phyloP scores from a whole-genome alignment of 2,113 vertebrate genomes.

The Ctenodactylus gundi region DNA sequence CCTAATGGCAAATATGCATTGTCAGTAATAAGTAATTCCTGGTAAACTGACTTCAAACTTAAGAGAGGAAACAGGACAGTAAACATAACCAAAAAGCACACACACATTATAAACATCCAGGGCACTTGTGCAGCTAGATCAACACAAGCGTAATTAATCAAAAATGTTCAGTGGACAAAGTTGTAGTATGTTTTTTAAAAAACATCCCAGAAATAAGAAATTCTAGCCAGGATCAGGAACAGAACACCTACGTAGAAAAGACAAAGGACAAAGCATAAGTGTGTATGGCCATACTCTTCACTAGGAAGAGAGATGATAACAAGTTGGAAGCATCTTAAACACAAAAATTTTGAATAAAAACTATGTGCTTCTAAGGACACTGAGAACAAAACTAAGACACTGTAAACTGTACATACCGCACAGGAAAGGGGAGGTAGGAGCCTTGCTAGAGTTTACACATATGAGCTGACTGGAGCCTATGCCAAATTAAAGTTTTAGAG shows the following conservation, averaged over 20 bases:
- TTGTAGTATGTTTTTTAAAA: slow-evolving; percentile 10
- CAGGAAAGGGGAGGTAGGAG: neutral
- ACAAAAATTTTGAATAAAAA: neutral
- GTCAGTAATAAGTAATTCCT: slow-evolving; percentile 18
- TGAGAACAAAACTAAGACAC: neutral
- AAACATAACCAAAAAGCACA: neutral
- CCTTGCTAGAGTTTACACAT: neutral
- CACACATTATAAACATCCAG: neutral
- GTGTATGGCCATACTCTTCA: neutral
- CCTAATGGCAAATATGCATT: neutral
- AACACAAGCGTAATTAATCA: slow-evolving; percentile 8
- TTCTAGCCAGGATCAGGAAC: neutral
- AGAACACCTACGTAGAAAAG: neutral
- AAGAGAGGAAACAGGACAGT: neutral
- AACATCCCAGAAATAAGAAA: neutral
- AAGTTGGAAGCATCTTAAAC: neutral
- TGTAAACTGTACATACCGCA: neutral
- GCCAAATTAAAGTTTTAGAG: neutral
- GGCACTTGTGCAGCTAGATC: neutral
- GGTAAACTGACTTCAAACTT: slow-evolving; percentile 27
- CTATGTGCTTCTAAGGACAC: neutral
- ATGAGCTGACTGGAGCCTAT: neutral
- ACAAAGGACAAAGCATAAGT: neutral
- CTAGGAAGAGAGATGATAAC: neutral
- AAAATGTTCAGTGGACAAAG: slow-evolving; percentile 17